These are phyloP conservation scores for Pogonus chalceus DNA, from an alignment of 1,140 invertebrate species.

Conservation along the genomic window DNA sequence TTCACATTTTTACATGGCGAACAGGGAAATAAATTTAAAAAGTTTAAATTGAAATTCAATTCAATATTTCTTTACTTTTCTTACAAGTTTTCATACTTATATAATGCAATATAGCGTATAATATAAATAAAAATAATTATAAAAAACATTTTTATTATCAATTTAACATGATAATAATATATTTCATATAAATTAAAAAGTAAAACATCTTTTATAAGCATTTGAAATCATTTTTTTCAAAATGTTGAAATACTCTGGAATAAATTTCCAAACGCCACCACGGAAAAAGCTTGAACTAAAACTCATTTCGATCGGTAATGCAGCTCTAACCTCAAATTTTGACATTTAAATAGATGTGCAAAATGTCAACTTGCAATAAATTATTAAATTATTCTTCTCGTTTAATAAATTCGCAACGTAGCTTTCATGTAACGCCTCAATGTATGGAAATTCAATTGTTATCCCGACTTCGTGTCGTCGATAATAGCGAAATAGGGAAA, in stretches of 20 bases:
- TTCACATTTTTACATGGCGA: neutral
- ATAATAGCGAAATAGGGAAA: conserved; percentile 92
- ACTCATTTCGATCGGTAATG: neutral
- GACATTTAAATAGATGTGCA: neutral
- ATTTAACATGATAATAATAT: too few species aligned
- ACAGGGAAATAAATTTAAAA: too few species aligned
- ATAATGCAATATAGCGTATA: neutral
- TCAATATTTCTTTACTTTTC: neutral
- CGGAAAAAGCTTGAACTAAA: neutral
- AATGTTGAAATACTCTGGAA: neutral
- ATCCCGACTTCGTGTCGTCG: conserved; percentile 79
- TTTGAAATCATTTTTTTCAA: neutral
- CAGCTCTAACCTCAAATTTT: neutral
- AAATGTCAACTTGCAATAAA: neutral
- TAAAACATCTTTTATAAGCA: neutral
- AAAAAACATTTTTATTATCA: too few species aligned
- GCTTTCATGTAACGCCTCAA: conserved; percentile 46
- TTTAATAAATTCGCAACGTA: neutral
- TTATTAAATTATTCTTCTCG: neutral
- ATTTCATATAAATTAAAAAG: too few species aligned
- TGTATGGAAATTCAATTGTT: conserved; percentile 57
- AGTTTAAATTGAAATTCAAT: too few species aligned
- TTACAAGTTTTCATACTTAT: neutral
- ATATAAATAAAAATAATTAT: neutral
- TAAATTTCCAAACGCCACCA: neutral